Base-by-base conservation (phyloP, 2,888 invertebrate species). In the Drosophila koepferae region DNA sequence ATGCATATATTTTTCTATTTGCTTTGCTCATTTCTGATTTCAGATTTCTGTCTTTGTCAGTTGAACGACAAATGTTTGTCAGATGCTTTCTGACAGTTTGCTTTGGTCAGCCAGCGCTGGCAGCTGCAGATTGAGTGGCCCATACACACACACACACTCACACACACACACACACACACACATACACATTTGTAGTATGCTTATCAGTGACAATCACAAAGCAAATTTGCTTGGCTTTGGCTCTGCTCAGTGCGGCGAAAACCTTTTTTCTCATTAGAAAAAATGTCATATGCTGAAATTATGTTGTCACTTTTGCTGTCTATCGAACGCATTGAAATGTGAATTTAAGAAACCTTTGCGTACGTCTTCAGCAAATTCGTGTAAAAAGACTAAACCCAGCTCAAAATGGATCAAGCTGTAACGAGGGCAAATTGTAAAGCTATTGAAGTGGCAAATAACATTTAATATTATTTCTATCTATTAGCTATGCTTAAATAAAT, bases 201-300 rank as follows among this genome's bases (percentile, higher is more conserved):
- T 64, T 71, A 71, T 72, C 72, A 71, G 48, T 68, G 68, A 73
- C 72, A 80, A 84, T 77, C 87, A 74, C 63, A 89, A 80, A 75
- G 75, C 78, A 81, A 89, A 77, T 75, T 65, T 68, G 76, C 69
- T 63, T 65, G 68, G 31, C 55, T 69, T 66, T 65, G 56, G 20
- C 46, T 60, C 18, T 49, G 53, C 73, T 65, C 59, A 28, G 56
- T 40, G 53, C 31, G 18, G 31, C 41, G 16, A 51, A 75, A 80
- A 62, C 38, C 38, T 74, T 74, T 81, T 87, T 83, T 82, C 70
- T 78, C 81, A 88, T 90, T 83, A 88, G 75, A 81, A 72, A 71
- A 70, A 66, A 81, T 87, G 86, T 90, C 86, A 90, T 81, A 71
- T 81, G 74, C 61, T 80, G 83, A 90, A 86, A 86, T 88, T 76